Base-by-base conservation (phyloP, 2,113 vertebrate species). In the Hyla sarda region DNA sequence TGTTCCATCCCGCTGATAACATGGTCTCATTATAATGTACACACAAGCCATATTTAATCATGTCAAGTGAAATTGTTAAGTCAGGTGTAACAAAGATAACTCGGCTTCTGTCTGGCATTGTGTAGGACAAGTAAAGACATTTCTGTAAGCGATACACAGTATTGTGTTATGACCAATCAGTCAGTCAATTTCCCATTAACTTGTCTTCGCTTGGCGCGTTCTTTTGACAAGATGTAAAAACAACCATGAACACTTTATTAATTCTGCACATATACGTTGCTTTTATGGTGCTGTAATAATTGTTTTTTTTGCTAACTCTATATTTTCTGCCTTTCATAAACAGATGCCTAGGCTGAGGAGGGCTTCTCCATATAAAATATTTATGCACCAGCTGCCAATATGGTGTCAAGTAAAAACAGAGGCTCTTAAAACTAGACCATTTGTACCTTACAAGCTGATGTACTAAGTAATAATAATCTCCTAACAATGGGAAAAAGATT, bases 401-500 rank as follows among this genome's bases (percentile, higher is more conserved):
- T 95, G 93, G 93, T 96, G 95, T 96, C 94, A 88, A 92, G 92
- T 96, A 94, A 92, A 97, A 95, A 95, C 91, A 93, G 91, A 94
- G 94, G 92, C 92, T 86, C 88, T 93, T 96, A 91, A 97, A 96
- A 97, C 93, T 93, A 91, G 93, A 92, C 91, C 23, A 50, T 25
- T 47, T 50, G n/a, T 25, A 17, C 92, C 94, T 90, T 87, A 82
- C 23, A 50, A 45, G 41, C 37, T 67, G 73, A 76, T 67, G 77
- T 17, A 80, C 19, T 45, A 60, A 45, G 54, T 56, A 25, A 60
- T 7, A 32, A n/a, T 60, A 80, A 62, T 80, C 77, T 60, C 54
- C 54, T 58, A 41, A 80, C 45, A 60, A 80, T 62, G 56, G 5
- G 14, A 12, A 34, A 21, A 1, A 45, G 5, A 10, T 67, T 28